These are phyloP conservation scores for Amphibalanus amphitrite DNA, from an alignment of 1,140 invertebrate species.

Conservation along the genomic window DNA sequence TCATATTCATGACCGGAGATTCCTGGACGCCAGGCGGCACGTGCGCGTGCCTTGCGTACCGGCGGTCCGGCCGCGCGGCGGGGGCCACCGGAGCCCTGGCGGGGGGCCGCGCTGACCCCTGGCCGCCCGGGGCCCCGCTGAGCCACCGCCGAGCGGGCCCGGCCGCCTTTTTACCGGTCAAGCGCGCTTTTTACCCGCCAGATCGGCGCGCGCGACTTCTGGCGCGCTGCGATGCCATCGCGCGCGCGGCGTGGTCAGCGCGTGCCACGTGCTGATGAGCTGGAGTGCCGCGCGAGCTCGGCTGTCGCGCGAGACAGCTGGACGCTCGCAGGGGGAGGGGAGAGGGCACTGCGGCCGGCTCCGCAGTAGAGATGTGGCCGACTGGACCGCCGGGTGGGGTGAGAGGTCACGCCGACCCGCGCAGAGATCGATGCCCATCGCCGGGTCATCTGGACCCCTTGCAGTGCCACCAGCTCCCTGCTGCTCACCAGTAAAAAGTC, in stretches of 20 bases:
- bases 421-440: background rate
- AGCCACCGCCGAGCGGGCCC: too few relatives aligned
- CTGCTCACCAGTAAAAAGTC: background rate
- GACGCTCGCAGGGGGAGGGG: too few relatives aligned
- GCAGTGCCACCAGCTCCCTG: background rate
- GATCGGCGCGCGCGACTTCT: background rate
- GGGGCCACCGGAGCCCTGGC: background rate
- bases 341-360: too few relatives aligned
- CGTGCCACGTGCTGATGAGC: background rate
- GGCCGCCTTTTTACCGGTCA: background rate
- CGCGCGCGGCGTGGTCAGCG: too few relatives aligned
- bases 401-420: background rate
- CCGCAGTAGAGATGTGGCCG: background rate
- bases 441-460: background rate
- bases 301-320: background rate
- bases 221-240: background rate
- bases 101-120: too few relatives aligned
- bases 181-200: background rate
- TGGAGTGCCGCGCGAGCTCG: background rate
- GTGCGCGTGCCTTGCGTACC: background rate
- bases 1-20: background rate
- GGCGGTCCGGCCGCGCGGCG: too few relatives aligned
- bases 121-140: too few relatives aligned
- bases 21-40: background rate
- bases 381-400: background rate